Conservation (phyloP, 2,797 vertebrate species). For the Sparidentex hasta region DNA sequence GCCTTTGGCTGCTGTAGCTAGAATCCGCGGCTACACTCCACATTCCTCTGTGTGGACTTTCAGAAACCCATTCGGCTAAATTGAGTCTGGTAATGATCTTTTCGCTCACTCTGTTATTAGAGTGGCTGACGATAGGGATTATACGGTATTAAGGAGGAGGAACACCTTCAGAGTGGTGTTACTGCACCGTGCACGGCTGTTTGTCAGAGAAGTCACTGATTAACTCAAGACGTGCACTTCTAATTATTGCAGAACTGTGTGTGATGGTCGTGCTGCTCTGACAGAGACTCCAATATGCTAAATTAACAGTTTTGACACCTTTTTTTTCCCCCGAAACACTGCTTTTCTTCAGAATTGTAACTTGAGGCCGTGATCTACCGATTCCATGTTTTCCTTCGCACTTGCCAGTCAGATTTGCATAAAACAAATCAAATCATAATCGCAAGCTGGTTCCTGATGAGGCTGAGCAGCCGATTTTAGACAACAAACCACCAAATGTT, state of each 20-base stretch:
- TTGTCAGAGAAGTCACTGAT: background rate
- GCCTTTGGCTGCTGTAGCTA: background rate
- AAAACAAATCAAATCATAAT: slow-evolving; percentile 17
- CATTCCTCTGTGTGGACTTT: slow-evolving; percentile 27
- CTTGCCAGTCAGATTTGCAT: slow-evolving; percentile 21
- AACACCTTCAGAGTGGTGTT: background rate
- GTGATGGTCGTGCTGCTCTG: background rate
- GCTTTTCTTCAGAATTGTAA: background rate
- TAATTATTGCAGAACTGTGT: background rate
- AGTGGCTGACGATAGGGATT: slow-evolving; percentile 14
- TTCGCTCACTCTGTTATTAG: slow-evolving; percentile 17
- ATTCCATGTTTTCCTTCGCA: background rate
- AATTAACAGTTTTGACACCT: background rate
- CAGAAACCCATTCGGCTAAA: slow-evolving; percentile 30
- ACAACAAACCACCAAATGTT: slow-evolving; percentile 3
- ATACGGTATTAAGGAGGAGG: background rate
- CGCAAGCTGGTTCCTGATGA: slow-evolving; percentile 10
- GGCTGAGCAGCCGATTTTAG: background rate
- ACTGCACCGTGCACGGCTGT: background rate
- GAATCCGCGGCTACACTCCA: slow-evolving; percentile 11
- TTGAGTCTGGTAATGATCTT: slow-evolving; percentile 36
- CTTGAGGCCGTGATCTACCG: background rate
- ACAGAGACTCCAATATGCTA: background rate
- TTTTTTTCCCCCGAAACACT: background rate
- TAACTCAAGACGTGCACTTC: background rate